phyloP scores from a whole-genome alignment of 2,113 vertebrate genomes.

The Myodes glareolus region DNA sequence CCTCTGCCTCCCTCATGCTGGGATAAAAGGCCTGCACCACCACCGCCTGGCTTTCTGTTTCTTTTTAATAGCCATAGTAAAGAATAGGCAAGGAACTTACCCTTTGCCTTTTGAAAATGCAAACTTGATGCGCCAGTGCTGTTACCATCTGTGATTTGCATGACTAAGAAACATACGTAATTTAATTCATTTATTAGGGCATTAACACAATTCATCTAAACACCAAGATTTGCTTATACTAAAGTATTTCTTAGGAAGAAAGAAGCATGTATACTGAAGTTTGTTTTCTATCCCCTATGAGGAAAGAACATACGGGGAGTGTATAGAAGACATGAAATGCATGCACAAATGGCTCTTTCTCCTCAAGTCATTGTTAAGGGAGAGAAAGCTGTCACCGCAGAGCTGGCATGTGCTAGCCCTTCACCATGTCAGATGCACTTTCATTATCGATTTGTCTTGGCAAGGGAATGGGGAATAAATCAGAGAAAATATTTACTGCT shows the following conservation, averaged over 20 bases:
- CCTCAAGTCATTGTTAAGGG: neutral
- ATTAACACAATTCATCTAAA: neutral
- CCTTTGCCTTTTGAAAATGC: neutral
- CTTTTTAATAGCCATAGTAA: slow-evolving; percentile 2
- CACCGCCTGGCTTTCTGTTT: neutral
- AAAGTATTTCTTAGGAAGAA: neutral
- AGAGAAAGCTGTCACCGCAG: neutral
- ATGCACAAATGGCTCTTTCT: neutral
- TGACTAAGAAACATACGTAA: neutral
- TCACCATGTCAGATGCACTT: neutral
- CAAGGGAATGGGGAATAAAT: slow-evolving; percentile 28
- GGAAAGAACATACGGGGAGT: neutral
- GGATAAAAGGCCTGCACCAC: too few species aligned
- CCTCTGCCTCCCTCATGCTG: too few species aligned
- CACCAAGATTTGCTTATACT: neutral
- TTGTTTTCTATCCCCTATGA: neutral
- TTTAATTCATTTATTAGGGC: slow-evolving; percentile 6
- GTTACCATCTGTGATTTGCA: slow-evolving; percentile 19
- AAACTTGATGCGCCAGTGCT: neutral
- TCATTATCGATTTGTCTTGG: neutral
- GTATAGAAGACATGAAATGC: slow-evolving; percentile 25
- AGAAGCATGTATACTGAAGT: neutral
- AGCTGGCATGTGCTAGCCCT: neutral
- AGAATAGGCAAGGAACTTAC: neutral
- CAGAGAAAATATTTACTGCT: slow-evolving; percentile 7